These are phyloP conservation scores for Dermochelys coriacea DNA, from an alignment of 2,797 vertebrate species.

Conservation along the genomic window DNA sequence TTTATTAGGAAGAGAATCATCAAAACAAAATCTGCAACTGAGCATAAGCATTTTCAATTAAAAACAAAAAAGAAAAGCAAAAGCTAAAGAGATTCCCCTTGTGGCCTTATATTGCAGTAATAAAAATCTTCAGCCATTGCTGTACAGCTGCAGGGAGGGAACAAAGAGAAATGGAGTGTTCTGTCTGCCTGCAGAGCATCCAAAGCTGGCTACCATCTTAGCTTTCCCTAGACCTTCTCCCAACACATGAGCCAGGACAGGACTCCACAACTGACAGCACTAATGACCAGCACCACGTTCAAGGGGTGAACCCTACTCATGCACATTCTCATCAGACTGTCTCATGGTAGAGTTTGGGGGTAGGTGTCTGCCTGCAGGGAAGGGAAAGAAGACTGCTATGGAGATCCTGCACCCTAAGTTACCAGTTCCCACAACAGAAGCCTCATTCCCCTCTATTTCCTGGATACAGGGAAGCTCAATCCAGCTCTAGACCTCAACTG, in stretches of 20 bases:
- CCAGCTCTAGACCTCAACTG: neutral
- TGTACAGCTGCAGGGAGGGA: neutral
- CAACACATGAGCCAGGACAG: neutral
- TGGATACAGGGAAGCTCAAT: neutral
- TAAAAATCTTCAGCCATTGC: neutral
- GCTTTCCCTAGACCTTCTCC: neutral
- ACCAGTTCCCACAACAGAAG: neutral
- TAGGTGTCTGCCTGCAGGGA: neutral
- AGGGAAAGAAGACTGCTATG: neutral
- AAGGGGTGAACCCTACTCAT: neutral
- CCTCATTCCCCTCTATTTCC: neutral
- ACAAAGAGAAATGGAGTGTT: neutral
- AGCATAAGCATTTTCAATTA: neutral
- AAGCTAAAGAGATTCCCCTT: neutral
- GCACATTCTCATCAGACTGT: neutral
- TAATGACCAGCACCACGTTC: neutral
- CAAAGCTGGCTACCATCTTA: neutral
- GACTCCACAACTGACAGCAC: neutral
- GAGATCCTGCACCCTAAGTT: neutral
- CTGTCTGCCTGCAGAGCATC: neutral
- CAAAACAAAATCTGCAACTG: neutral
- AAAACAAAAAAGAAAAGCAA: neutral
- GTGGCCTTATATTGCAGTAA: fast-evolving
- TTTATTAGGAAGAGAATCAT: constrained; percentile 16
- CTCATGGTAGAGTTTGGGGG: neutral